A percentile compares a stretch with the other conserved stretches of the same genome.
Conservation (phyloP, 2,888 invertebrate genomes). For the Hypsopygia costalis region DNA sequence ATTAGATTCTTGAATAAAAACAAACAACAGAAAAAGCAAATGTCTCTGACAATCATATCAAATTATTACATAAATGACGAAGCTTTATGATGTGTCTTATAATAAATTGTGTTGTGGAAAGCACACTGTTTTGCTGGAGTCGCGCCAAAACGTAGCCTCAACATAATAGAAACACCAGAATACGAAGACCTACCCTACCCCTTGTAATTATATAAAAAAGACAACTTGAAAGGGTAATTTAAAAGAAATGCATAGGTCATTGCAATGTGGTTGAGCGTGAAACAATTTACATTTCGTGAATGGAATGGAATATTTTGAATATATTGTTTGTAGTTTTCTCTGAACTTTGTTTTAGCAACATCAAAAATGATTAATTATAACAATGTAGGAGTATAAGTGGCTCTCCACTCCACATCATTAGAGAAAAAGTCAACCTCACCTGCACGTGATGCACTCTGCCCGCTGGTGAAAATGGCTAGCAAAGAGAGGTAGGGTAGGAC, state of each 20-base stretch:
- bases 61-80: slow-evolving; percentile 32
- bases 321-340: slow-evolving; percentile 1
- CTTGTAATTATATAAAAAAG: background rate
- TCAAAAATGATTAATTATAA: no score
- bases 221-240: background rate
- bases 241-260: background rate
- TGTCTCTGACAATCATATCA: slow-evolving; percentile 20
- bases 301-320: slow-evolving; percentile 4
- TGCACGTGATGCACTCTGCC: no score
- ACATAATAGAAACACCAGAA: slow-evolving; percentile 9
- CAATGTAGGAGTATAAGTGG: no score
- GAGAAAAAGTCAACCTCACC: no score
- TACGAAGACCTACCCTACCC: background rate
- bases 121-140: slow-evolving; percentile 39
- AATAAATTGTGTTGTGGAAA: slow-evolving; percentile 41
- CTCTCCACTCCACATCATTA: no score
- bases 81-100: slow-evolving; percentile 33
- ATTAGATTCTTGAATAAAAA: background rate
- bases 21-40: background rate
- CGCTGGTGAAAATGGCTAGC: no score
- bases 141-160: slow-evolving; percentile 31
- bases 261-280: background rate
- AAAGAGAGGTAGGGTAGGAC: no score
- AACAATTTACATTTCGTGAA: slow-evolving; percentile 2
- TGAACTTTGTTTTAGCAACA: background rate